Percentiles rank a stretch among this genome's conserved stretches.
These are phyloP conservation scores for Rhagophthalmus giganteus DNA, from an alignment of 2,888 invertebrate species.

Conservation along the genomic window DNA sequence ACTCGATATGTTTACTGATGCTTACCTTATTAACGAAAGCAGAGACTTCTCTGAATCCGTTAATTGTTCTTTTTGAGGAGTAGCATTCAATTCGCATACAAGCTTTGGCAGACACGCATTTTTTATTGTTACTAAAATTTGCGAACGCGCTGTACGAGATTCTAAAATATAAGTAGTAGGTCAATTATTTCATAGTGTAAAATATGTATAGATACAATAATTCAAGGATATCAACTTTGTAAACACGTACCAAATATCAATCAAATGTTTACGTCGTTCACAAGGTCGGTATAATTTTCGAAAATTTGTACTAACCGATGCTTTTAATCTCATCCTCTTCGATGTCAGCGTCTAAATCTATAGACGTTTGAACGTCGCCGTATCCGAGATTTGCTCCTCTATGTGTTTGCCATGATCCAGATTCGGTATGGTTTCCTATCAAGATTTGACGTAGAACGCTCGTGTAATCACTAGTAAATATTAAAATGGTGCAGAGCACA, in stretches of 20 bases:
- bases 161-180: conserved; percentile 41
- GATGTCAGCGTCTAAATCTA: conserved; percentile 57
- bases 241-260: conserved; percentile 1
- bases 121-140: conserved; percentile 63
- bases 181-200: neutral
- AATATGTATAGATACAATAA: neutral
- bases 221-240: neutral
- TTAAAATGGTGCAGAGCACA: conserved; percentile 59
- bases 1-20: conserved; percentile 10
- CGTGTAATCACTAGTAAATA: conserved; percentile 61
- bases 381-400: conserved; percentile 54
- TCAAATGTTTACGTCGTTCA: conserved; percentile 1
- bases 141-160: conserved; percentile 54
- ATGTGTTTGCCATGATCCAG: conserved; percentile 43
- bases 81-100: conserved; percentile 67
- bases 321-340: conserved; percentile 53
- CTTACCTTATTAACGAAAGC: conserved; percentile 64
- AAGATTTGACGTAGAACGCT: conserved; percentile 56
- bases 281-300: neutral
- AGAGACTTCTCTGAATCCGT: conserved; percentile 65
- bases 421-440: conserved; percentile 53
- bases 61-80: conserved; percentile 62
- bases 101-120: conserved; percentile 67
- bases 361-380: conserved; percentile 52
- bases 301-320: conserved; percentile 45